Conservation (phyloP, 2,888 invertebrate genomes). For the Octonoba sinensis region DNA sequence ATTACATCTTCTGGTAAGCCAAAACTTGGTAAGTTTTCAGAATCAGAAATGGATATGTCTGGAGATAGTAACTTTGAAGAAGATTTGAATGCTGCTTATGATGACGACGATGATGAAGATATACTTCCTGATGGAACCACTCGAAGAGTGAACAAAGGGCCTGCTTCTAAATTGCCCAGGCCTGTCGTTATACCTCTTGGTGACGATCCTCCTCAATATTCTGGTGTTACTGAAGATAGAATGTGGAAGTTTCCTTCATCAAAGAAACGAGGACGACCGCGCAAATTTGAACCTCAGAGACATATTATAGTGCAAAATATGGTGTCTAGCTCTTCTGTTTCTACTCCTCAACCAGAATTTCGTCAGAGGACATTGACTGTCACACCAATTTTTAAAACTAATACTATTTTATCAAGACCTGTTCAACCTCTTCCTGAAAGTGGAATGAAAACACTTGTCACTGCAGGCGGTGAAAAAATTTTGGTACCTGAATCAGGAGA, state of each 20-base stretch:
- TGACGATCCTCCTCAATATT: constrained; percentile 17
- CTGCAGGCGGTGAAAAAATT: constrained; percentile 45
- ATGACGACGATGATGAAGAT: constrained; percentile 52
- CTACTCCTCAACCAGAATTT: constrained; percentile 42
- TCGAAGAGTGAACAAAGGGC: constrained; percentile 15
- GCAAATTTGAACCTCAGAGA: constrained; percentile 55
- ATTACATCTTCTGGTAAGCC: constrained; percentile 52
- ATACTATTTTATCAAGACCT: constrained; percentile 45
- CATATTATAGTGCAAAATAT: constrained; percentile 59
- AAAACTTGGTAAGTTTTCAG: constrained; percentile 52
- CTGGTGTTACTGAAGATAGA: constrained; percentile 15
- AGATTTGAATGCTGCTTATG: constrained; percentile 33
- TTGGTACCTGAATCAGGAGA: constrained; percentile 42
- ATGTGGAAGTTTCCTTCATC: constrained; percentile 37
- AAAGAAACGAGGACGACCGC: constrained; percentile 57
- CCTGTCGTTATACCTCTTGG: constrained; percentile 45
- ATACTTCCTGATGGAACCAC: constrained; percentile 16
- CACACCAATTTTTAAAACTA: constrained; percentile 56
- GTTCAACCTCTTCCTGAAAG: constrained; percentile 27
- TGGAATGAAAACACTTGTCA: constrained; percentile 44
- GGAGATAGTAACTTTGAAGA: constrained; percentile 56
- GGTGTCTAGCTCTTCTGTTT: constrained; percentile 15
- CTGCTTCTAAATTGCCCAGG: constrained; percentile 30
- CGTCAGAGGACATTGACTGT: constrained; percentile 56
- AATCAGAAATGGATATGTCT: constrained; percentile 56